phyloP scores from a whole-genome alignment of 2,888 invertebrate genomes.

The Aspidapion aeneum region DNA sequence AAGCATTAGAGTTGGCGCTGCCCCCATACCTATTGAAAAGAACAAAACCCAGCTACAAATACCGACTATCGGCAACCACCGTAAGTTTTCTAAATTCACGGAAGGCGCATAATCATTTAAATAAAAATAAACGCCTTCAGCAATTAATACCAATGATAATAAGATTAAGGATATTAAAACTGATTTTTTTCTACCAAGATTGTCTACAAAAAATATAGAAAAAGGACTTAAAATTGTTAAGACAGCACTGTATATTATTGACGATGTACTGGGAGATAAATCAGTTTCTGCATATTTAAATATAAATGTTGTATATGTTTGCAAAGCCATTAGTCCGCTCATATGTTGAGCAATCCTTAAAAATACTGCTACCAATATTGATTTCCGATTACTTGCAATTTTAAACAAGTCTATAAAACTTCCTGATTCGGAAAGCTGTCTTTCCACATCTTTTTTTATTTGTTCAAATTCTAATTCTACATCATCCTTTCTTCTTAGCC shows the following conservation, averaged over 20 bases:
- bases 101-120: constrained; percentile 18
- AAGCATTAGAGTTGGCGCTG: constrained; percentile 37
- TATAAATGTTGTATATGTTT: constrained; percentile 37
- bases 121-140: constrained; percentile 32
- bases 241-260: constrained; percentile 31
- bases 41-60: constrained; percentile 27
- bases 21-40: constrained; percentile 32
- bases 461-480: constrained; percentile 32
- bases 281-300: constrained; percentile 39
- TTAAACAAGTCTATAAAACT: constrained; percentile 37
- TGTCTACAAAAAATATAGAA: constrained; percentile 30
- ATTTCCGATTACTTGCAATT: constrained; percentile 35
- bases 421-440: constrained; percentile 40
- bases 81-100: constrained; percentile 25
- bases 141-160: constrained; percentile 27
- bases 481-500: constrained; percentile 30
- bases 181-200: constrained; percentile 31
- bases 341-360: constrained; percentile 39
- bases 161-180: constrained; percentile 32
- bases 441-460: constrained; percentile 32
- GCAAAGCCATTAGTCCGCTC: constrained; percentile 35
- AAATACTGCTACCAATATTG: constrained; percentile 34
- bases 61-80: constrained; percentile 37
- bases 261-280: constrained; percentile 32
- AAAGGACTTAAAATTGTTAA: constrained; percentile 26